Conservation (phyloP, 2,113 vertebrate species). For the Parus major region DNA sequence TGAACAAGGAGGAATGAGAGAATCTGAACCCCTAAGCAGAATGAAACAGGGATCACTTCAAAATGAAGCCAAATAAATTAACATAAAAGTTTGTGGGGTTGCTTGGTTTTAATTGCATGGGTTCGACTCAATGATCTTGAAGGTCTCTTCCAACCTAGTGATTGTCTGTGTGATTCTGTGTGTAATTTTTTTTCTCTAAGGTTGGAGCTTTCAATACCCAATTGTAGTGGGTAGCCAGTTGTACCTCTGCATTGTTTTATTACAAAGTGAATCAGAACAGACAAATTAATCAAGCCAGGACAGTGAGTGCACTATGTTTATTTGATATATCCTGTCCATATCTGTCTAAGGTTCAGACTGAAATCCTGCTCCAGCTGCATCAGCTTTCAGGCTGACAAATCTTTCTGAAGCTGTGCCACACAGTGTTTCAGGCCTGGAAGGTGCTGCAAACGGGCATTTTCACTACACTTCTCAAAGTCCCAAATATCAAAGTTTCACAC, state of each 20-base stretch:
- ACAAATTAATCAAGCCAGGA: neutral
- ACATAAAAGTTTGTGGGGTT: accelerated
- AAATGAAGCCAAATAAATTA: neutral
- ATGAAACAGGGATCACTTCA: neutral
- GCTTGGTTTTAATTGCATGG: neutral
- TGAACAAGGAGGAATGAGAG: neutral
- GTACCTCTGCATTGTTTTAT: neutral
- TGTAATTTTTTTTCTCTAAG: neutral
- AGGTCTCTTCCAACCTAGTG: neutral
- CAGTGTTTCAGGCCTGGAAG: neutral
- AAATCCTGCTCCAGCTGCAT: conserved; percentile 25
- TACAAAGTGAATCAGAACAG: neutral
- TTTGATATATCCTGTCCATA: neutral
- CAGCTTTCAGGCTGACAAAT: conserved; percentile 6
- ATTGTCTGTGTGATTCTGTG: too few relatives aligned
- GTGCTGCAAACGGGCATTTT: neutral
- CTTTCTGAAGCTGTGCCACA: neutral
- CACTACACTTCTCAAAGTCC: neutral
- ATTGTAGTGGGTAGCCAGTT: neutral
- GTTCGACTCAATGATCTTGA: neutral
- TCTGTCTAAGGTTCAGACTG: neutral
- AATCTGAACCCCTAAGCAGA: neutral
- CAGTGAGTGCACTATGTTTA: conserved; percentile 15
- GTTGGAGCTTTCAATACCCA: neutral
- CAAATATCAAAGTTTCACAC: neutral